Conservation (phyloP, 2,888 invertebrate species). For the Subacronicta megacephala region DNA sequence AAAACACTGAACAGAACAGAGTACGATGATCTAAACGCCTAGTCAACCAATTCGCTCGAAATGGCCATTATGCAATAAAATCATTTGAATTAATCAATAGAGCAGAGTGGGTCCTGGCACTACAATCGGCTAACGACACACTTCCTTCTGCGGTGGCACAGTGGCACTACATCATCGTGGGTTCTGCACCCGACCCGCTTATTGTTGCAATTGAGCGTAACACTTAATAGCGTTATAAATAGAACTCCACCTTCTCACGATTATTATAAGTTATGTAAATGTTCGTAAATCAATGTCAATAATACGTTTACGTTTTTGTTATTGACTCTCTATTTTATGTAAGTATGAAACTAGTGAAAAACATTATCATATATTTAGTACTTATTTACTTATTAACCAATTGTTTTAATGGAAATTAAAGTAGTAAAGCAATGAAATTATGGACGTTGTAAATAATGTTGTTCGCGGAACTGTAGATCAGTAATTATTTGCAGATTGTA, state of each 20-base stretch:
- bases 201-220: slow-evolving; percentile 56
- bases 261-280: slow-evolving; percentile 44
- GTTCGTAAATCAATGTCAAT: slow-evolving; percentile 38
- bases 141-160: slow-evolving; percentile 69
- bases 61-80: slow-evolving; percentile 85
- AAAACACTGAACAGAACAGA: slow-evolving; percentile 32
- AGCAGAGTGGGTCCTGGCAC: slow-evolving; percentile 79
- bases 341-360: slow-evolving; percentile 10
- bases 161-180: slow-evolving; percentile 52
- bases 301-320: slow-evolving; percentile 31
- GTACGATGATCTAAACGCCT: slow-evolving; percentile 60
- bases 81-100: slow-evolving; percentile 87
- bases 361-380: no score
- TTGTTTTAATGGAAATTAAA: not conserved
- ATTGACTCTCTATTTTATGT: slow-evolving; percentile 11
- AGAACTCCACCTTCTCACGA: slow-evolving; percentile 59
- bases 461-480: no score
- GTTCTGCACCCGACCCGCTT: slow-evolving; percentile 52
- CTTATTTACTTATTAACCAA: no score
- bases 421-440: no score
- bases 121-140: slow-evolving; percentile 74
- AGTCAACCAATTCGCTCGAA: slow-evolving; percentile 63
- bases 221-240: slow-evolving; percentile 50
- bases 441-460: no score
- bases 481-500: no score